phyloP scores from a whole-genome alignment of 1,140 invertebrate genomes.

The Leptopilina boulardi region DNA sequence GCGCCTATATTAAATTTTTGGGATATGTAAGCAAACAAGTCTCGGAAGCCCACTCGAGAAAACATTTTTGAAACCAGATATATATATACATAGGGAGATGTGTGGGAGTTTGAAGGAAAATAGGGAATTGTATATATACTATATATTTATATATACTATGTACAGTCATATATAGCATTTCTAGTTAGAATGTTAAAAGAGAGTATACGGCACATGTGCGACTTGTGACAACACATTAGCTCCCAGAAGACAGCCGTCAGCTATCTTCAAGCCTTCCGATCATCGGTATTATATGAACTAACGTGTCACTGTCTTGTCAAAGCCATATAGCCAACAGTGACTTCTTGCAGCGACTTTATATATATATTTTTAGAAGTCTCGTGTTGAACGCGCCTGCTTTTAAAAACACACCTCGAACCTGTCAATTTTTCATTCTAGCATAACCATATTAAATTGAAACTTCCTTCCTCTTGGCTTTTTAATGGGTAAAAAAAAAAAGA shows the following conservation, averaged over 20 bases:
- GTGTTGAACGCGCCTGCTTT: constrained; percentile 32
- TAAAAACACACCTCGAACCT: constrained; percentile 40
- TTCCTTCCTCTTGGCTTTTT: neutral
- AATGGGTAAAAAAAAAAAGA: too few species aligned
- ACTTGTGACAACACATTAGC: constrained; percentile 67
- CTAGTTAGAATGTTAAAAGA: constrained; percentile 37
- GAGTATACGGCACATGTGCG: constrained; percentile 51
- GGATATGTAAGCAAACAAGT: constrained; percentile 20
- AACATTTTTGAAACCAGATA: constrained; percentile 7
- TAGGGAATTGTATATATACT: constrained; percentile 25
- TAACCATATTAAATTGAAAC: constrained; percentile 4
- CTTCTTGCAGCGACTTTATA: constrained; percentile 57
- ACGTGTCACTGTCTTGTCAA: constrained; percentile 62
- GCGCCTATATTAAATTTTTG: neutral
- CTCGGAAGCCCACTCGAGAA: neutral
- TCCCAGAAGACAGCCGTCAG: constrained; percentile 54
- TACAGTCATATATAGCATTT: constrained; percentile 20
- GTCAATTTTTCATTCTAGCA: constrained; percentile 36
- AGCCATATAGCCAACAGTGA: too few species aligned
- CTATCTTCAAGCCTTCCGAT: constrained; percentile 43
- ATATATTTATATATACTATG: constrained; percentile 31
- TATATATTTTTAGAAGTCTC: constrained; percentile 62
- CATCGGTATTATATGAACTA: constrained; percentile 38
- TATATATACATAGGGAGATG: neutral
- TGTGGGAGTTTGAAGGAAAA: neutral